Conservation (phyloP, 2,113 vertebrate genomes). For the Lepisosteus osseus region DNA sequence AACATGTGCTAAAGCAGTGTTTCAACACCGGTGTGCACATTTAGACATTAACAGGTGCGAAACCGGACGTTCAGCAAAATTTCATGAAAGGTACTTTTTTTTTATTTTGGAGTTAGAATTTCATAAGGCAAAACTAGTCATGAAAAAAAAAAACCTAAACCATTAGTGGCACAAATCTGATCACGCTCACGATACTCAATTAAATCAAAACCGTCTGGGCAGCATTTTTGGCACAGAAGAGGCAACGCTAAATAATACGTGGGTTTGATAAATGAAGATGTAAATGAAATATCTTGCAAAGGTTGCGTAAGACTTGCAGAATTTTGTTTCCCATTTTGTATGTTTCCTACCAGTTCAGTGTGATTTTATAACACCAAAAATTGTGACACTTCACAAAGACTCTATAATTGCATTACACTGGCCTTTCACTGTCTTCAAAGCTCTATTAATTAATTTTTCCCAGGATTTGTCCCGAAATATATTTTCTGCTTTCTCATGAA, state of each 20-base stretch:
- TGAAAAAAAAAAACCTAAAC: too few relatives aligned
- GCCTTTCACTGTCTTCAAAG: slow-evolving; percentile 62
- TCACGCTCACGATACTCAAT: too few relatives aligned
- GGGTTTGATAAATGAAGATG: slow-evolving; percentile 17
- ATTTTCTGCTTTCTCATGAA: slow-evolving; percentile 45
- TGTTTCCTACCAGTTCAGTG: slow-evolving; percentile 60
- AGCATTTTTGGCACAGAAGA: too few relatives aligned
- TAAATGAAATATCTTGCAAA: slow-evolving; percentile 51
- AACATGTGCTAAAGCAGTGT: too few relatives aligned
- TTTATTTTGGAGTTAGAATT: background rate
- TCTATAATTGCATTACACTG: slow-evolving; percentile 70
- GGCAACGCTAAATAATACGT: too few relatives aligned
- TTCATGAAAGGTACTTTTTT: background rate
- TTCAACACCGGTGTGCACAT: too few relatives aligned
- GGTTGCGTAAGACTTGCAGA: slow-evolving; percentile 39
- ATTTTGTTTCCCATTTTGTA: slow-evolving; percentile 43
- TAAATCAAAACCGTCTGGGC: too few relatives aligned
- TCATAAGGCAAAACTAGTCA: background rate
- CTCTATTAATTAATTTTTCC: slow-evolving; percentile 69
- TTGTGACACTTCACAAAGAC: slow-evolving; percentile 76
- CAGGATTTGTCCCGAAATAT: slow-evolving; percentile 56
- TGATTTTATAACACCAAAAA: slow-evolving; percentile 67
- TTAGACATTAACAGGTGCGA: too few relatives aligned
- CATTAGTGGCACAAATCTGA: too few relatives aligned
- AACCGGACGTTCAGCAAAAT: too few relatives aligned